phyloP scores from a whole-genome alignment of 2,888 invertebrate species.

The Phengaris arion region DNA sequence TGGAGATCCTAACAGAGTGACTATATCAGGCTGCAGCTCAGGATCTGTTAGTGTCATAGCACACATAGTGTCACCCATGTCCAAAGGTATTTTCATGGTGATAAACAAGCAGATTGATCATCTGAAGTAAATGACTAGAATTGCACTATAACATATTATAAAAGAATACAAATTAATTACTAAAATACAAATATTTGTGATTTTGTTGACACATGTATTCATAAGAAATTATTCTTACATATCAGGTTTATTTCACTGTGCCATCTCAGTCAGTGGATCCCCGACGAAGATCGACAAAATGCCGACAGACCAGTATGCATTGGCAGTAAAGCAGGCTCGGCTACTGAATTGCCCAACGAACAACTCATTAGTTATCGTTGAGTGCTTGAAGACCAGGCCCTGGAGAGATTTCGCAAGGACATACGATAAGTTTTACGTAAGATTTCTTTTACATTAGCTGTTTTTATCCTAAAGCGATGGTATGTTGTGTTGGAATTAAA shows the following conservation, averaged over 20 bases:
- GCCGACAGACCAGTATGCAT: constrained; percentile 65
- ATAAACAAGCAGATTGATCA: background rate
- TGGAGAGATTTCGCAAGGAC: constrained; percentile 73
- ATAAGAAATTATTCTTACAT: background rate
- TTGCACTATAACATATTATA: no score
- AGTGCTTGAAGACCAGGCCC: constrained; percentile 77
- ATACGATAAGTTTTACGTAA: constrained; percentile 66
- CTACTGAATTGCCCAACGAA: constrained; percentile 79
- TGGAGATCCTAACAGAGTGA: constrained; percentile 76
- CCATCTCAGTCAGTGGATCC: constrained; percentile 84
- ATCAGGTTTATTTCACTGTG: constrained; percentile 84
- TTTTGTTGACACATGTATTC: no score
- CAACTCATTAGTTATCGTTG: constrained; percentile 72
- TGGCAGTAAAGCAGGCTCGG: constrained; percentile 82
- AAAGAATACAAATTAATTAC: no score
- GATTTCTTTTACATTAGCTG: background rate
- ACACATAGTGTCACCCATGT: constrained; percentile 8
- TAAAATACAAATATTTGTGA: no score
- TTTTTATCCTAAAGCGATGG: background rate
- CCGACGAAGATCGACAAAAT: constrained; percentile 45
- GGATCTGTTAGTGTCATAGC: background rate
- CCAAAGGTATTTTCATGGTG: background rate
- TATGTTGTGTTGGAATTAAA: no score
- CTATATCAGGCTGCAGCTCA: background rate
- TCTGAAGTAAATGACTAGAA: no score